Percentiles rank a stretch among this genome's conserved stretches.
These are phyloP conservation scores for Ameiurus melas DNA, from an alignment of 2,113 vertebrate genomes.

Conservation along the genomic window DNA sequence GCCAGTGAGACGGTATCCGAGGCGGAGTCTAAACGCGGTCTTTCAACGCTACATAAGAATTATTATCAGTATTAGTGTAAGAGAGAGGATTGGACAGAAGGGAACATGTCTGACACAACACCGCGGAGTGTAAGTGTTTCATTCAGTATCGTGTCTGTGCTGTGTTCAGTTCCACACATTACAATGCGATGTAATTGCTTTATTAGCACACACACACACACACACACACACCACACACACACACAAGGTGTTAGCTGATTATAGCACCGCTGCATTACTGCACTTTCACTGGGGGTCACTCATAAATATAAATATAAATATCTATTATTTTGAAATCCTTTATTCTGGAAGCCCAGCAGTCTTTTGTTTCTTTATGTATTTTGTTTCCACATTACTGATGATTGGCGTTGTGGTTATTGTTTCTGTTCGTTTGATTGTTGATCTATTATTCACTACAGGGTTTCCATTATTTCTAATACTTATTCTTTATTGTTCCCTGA, in stretches of 20 bases:
- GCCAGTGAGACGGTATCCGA: slow-evolving; percentile 62
- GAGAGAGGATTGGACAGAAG: not conserved
- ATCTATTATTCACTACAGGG: not conserved
- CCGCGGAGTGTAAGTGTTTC: not conserved
- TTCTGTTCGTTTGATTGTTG: not conserved
- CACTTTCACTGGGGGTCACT: not conserved
- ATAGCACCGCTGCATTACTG: not conserved
- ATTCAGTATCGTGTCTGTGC: not conserved
- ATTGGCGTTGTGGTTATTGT: not conserved
- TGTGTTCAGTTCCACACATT: not conserved
- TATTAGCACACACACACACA: not conserved
- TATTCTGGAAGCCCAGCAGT: not conserved
- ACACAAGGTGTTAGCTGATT: not conserved
- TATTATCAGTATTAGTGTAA: not conserved
- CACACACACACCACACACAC: not conserved
- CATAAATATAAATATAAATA: not conserved
- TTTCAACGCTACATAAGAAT: not conserved
- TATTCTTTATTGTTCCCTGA: not conserved
- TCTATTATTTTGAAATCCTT: not conserved
- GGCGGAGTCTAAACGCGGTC: slow-evolving; percentile 6
- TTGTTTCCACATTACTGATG: not conserved
- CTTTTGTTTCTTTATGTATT: not conserved
- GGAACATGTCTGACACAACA: not conserved
- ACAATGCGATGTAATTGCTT: not conserved
- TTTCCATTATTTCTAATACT: not conserved